Base-by-base conservation (phyloP, 2,888 invertebrate genomes). In the Cordilura impudica region DNA sequence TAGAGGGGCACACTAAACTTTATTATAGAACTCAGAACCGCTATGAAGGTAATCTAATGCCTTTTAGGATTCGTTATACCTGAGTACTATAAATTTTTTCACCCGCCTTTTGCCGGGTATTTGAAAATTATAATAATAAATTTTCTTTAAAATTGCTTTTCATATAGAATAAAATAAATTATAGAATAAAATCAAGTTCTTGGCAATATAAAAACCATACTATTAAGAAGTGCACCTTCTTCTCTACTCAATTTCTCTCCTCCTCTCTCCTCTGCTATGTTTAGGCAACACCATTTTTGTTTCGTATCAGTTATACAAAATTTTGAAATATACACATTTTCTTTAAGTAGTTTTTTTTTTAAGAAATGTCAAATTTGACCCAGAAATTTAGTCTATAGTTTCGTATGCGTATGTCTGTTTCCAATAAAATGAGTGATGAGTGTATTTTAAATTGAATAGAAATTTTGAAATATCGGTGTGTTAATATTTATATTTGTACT, bases 361-460 rank as follows among this genome's bases (percentile, higher is more conserved):
- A 71, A 70, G 61, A 76, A 76, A 65, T 81, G 81, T 70, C 76
- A 81, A 79, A 76, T 79, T 73, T 79, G 81, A 79, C 81, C 81
- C 78, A 79, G 76, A 81, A 81, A n/a, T 65, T 49, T 60, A 47
- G 29, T 58, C 16, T 61, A 63, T 54, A 6, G 10, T 49, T 10
- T 21, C 19, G 2, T 29, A 23, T 35, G 58, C 63, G 73, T 45
- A 69, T 81, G 51, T 49, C 35, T 35, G 21, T 51, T 19, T 65
- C 18, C 19, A 60, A 39, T 16, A 35, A 56, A 63, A 61, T 76
- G 58, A 63, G 19, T 63, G 45, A 67, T 73, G 67, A 51, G 29
- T 69, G 60, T 18, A 14, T 45, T 35, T 23, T 23, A n/a, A 39
- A 39, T n/a, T 12, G 35, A 3, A 39, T 39, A n/a, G n/a, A n/a